Evolutionary conservation across 2,797 vertebrate genomes (phyloP).

Genomic region (Petrocephalus schoutedeni): DNA sequence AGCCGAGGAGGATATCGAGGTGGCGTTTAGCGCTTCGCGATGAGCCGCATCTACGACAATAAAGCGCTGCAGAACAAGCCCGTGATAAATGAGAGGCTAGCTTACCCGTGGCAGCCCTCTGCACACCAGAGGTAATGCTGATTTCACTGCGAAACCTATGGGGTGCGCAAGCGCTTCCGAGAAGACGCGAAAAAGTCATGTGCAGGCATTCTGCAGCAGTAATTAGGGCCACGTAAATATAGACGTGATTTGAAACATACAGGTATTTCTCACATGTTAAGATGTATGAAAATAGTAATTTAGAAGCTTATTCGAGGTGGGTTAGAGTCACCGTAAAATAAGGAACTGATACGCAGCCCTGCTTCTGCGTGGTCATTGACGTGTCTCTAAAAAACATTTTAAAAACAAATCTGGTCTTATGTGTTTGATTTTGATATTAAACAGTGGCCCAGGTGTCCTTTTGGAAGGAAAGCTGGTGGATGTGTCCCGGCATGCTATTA

Average conservation of each 20-base stretch:
- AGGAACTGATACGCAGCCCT: background rate
- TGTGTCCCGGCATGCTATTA: slow-evolving; percentile 71
- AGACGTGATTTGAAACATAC: background rate
- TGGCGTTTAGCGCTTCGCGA: slow-evolving; percentile 33
- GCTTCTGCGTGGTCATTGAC: background rate
- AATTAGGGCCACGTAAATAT: background rate
- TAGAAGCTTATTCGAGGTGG: background rate
- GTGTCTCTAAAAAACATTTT: background rate
- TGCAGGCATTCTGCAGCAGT: background rate
- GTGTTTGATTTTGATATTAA: slow-evolving; percentile 16
- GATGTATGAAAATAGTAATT: background rate
- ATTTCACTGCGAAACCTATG: background rate
- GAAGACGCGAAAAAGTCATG: background rate
- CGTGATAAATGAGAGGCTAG: slow-evolving; percentile 61
- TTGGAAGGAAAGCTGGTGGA: slow-evolving; percentile 72
- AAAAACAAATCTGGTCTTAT: background rate
- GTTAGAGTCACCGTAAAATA: background rate
- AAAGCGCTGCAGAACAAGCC: slow-evolving; percentile 67
- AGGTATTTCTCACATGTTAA: background rate
- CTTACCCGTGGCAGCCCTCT: slow-evolving; percentile 55
- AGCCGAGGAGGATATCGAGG: background rate
- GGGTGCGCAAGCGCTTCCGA: background rate
- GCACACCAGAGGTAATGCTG: slow-evolving; percentile 62
- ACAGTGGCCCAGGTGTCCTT: slow-evolving; percentile 69
- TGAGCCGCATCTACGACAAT: slow-evolving; percentile 79